These are phyloP conservation scores for Lasioglossum marginatum DNA, from an alignment of 2,888 invertebrate species.

Conservation along the genomic window DNA sequence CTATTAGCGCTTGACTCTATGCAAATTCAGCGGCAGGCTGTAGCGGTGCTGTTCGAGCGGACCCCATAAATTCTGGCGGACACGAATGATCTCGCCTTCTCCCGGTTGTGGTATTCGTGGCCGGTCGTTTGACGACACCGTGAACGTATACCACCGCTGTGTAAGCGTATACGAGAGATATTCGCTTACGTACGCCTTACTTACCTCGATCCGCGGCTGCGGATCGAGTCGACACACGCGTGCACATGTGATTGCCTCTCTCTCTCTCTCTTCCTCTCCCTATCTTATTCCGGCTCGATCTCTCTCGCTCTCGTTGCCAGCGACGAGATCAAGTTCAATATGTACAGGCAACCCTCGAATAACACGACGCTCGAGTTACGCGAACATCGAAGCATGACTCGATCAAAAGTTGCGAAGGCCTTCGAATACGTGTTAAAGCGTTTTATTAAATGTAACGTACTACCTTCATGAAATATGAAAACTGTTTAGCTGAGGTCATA, in stretches of 20 bases:
- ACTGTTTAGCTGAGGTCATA: too few relatives aligned
- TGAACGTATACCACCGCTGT: conserved; percentile 39
- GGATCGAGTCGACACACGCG: conserved; percentile 16
- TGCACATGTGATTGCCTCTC: not conserved
- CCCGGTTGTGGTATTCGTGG: conserved; percentile 52
- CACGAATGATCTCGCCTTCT: conserved; percentile 76
- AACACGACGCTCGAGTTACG: not conserved
- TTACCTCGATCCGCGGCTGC: conserved; percentile 60
- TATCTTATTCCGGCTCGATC: not conserved
- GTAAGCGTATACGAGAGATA: conserved; percentile 61
- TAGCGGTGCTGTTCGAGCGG: conserved; percentile 75
- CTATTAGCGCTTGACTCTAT: conserved; percentile 81
- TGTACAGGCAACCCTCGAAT: not conserved
- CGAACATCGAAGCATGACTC: not conserved
- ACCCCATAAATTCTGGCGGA: conserved; percentile 80
- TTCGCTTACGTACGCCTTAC: conserved; percentile 65
- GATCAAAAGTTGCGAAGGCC: not conserved
- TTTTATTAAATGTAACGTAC: too few relatives aligned
- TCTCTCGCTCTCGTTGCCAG: not conserved
- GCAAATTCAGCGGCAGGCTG: conserved; percentile 79
- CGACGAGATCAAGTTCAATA: not conserved
- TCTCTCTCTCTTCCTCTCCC: not conserved
- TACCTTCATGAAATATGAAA: too few relatives aligned
- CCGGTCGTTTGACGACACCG: conserved; percentile 58
- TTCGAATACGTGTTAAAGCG: not conserved